Evolutionary conservation across 2,797 vertebrate genomes (phyloP).

Genomic region (Pachyuromys duprasi): DNA sequence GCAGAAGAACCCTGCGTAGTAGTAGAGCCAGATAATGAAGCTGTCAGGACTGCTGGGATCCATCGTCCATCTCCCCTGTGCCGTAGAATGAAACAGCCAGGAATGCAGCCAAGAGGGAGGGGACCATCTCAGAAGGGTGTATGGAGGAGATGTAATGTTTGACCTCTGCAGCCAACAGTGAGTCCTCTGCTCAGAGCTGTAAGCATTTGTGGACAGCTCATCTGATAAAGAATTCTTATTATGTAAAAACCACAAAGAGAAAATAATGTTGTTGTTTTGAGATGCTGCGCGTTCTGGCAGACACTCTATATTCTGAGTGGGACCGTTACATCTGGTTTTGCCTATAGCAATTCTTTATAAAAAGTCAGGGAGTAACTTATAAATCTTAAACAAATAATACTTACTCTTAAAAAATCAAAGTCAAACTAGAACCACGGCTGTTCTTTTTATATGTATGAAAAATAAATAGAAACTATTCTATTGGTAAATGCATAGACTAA

Average conservation of each 20-base stretch:
- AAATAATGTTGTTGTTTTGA: constrained; percentile 82
- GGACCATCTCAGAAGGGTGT: constrained; percentile 78
- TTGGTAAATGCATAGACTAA: background rate
- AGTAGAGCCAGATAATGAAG: constrained; percentile 81
- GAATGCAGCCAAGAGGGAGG: constrained; percentile 80
- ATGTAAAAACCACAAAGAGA: constrained; percentile 84
- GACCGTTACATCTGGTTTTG: constrained; percentile 61
- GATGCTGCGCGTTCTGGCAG: constrained; percentile 81
- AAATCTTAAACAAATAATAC: constrained; percentile 63
- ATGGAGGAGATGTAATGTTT: constrained; percentile 78
- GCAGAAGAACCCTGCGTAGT: constrained; percentile 81
- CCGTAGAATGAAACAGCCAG: constrained; percentile 78
- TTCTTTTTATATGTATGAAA: background rate
- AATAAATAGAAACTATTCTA: background rate
- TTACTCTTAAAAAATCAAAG: constrained; percentile 34
- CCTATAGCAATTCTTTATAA: constrained; percentile 56
- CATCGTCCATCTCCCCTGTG: constrained; percentile 82
- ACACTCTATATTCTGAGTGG: constrained; percentile 65
- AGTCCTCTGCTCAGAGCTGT: constrained; percentile 77
- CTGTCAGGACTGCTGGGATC: constrained; percentile 79
- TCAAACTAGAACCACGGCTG: constrained; percentile 38
- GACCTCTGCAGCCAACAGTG: constrained; percentile 61
- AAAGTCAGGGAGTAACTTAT: constrained; percentile 48
- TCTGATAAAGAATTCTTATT: constrained; percentile 82
- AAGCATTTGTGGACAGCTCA: constrained; percentile 84